A percentile compares a stretch with the other conserved stretches of the same genome.
phyloP scores from a whole-genome alignment of 2,113 vertebrate genomes.

The Addax nasomaculatus region DNA sequence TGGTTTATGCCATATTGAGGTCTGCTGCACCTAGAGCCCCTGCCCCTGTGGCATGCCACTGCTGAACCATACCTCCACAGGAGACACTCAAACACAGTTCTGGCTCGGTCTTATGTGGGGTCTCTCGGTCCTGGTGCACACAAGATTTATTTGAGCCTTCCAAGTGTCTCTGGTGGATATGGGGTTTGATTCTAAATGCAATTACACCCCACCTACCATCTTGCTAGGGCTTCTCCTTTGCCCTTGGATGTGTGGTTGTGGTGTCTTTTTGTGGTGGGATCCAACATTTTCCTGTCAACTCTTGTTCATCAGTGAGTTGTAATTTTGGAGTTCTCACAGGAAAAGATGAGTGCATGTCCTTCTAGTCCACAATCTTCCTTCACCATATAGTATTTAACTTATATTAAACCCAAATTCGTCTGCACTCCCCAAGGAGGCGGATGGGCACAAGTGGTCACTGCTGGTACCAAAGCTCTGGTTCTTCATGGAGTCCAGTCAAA shows the following conservation, averaged over 20 bases:
- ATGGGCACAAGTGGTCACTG: fast-evolving
- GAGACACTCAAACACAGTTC: neutral
- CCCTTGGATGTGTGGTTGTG: neutral
- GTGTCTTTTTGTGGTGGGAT: neutral
- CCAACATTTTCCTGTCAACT: neutral
- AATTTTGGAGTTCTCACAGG: neutral
- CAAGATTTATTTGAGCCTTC: neutral
- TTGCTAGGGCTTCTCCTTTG: neutral
- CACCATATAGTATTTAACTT: neutral
- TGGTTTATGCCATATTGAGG: neutral
- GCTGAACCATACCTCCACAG: neutral
- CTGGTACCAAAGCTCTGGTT: neutral
- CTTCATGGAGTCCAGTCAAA: neutral
- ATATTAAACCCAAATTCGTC: neutral
- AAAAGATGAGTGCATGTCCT: neutral
- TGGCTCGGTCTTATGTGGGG: neutral
- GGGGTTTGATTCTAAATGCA: neutral
- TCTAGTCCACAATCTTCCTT: neutral
- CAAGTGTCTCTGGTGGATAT: neutral
- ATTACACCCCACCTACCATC: neutral
- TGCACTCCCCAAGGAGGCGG: neutral
- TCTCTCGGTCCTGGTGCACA: neutral
- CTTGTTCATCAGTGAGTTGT: neutral
- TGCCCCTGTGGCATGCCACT: neutral
- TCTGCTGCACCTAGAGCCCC: neutral